Conservation (phyloP, 2,797 vertebrate genomes). For the Helarctos malayanus region DNA sequence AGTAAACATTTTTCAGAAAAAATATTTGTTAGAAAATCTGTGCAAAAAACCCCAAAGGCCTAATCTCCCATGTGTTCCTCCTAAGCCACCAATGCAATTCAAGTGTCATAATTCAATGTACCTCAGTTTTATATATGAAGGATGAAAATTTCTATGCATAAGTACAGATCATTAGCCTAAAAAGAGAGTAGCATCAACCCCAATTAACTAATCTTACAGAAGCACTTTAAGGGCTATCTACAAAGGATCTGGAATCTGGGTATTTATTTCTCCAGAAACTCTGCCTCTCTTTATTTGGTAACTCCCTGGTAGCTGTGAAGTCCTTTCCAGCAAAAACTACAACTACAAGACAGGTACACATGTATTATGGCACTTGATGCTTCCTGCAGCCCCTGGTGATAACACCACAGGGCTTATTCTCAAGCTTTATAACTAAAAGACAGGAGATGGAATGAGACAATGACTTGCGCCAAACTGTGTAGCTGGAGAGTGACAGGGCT, state of each 20-base stretch:
- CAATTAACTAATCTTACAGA: background rate
- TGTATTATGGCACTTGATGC: background rate
- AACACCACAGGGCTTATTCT: background rate
- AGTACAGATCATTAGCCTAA: background rate
- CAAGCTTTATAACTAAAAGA: background rate
- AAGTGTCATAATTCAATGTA: background rate
- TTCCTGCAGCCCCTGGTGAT: background rate
- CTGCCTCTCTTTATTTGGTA: background rate
- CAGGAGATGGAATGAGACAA: background rate
- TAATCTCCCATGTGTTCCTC: background rate
- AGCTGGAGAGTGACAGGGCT: background rate
- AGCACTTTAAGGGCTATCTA: background rate
- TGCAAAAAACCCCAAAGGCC: background rate
- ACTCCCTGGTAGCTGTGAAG: background rate
- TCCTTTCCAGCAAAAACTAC: background rate
- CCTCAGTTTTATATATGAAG: background rate
- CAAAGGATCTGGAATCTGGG: background rate
- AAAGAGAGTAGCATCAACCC: background rate
- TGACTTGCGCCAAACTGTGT: background rate
- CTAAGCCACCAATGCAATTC: background rate
- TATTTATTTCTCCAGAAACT: background rate
- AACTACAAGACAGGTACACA: background rate
- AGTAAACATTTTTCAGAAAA: conserved; percentile 28
- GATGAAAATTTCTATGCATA: background rate
- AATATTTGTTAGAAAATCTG: conserved; percentile 66